phyloP scores from a whole-genome alignment of 2,113 vertebrate genomes.

The Arizona elegans region DNA sequence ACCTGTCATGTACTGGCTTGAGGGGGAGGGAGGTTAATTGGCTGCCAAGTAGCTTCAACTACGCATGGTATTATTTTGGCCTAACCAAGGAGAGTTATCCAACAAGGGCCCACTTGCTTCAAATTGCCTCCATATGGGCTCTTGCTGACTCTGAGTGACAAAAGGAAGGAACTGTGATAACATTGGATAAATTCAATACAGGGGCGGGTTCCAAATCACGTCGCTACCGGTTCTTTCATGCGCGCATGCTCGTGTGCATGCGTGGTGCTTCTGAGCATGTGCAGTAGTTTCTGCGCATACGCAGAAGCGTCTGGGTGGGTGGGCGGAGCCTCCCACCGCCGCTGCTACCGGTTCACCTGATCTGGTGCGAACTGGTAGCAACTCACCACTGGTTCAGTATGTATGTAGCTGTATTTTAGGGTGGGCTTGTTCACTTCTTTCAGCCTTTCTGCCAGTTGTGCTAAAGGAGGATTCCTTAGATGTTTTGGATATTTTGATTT shows the following conservation, averaged over 20 bases:
- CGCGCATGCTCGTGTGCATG: no score
- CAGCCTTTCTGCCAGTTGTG: not conserved
- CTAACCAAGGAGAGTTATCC: not conserved
- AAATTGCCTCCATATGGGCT: slow-evolving; percentile 4
- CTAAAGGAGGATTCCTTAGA: not conserved
- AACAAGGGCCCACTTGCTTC: slow-evolving; percentile 1
- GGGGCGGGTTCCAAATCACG: no score
- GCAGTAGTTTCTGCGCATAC: no score
- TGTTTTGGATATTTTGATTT: not conserved
- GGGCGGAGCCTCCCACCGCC: no score
- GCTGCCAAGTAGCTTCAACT: slow-evolving; percentile 2
- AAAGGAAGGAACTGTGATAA: not conserved
- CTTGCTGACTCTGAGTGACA: not conserved
- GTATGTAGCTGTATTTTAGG: not conserved
- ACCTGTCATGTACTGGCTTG: slow-evolving; percentile 11
- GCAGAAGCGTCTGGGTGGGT: no score
- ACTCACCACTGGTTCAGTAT: no score
- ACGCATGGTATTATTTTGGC: not conserved
- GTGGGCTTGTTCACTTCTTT: not conserved
- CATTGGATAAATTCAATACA: no score
- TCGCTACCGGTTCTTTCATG: no score
- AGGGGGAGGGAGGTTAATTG: not conserved
- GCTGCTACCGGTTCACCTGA: no score
- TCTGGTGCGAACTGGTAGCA: no score
- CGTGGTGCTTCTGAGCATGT: no score